Percentiles rank a stretch among this genome's conserved stretches.
phyloP scores from a whole-genome alignment of 2,888 invertebrate genomes.

The Acronicta psi region DNA sequence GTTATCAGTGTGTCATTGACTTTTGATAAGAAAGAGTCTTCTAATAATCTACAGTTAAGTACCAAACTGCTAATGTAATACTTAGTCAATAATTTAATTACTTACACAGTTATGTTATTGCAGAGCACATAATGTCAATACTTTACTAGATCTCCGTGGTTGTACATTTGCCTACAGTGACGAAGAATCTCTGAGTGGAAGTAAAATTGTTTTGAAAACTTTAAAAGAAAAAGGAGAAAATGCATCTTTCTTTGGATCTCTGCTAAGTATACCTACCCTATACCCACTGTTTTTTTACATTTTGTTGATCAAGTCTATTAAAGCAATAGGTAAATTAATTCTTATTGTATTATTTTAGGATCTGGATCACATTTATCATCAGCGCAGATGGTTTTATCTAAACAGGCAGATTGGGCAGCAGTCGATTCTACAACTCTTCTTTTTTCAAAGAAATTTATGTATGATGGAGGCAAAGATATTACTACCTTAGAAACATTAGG shows the following conservation, averaged over 20 bases:
- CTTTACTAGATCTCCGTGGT: conserved; percentile 88
- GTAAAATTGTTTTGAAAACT: conserved; percentile 86
- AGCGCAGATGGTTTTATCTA: conserved; percentile 90
- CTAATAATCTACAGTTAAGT: conserved; percentile 78
- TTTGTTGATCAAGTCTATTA: background rate
- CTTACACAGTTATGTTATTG: conserved; percentile 53
- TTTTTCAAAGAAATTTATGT: conserved; percentile 87
- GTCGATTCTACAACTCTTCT: conserved; percentile 90
- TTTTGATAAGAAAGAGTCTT: conserved; percentile 75
- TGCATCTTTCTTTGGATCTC: conserved; percentile 89
- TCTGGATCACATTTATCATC: conserved; percentile 90
- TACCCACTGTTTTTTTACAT: conserved; percentile 1
- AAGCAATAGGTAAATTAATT: too few species aligned
- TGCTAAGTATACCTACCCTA: conserved; percentile 79
- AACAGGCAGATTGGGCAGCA: conserved; percentile 90
- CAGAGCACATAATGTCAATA: conserved; percentile 88
- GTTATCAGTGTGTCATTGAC: conserved; percentile 84
- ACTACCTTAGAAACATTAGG: conserved; percentile 90
- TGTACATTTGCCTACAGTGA: conserved; percentile 88
- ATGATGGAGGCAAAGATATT: conserved; percentile 88
- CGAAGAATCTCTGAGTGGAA: conserved; percentile 88
- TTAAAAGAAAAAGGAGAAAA: conserved; percentile 89
- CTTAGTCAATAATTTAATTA: conserved; percentile 44
- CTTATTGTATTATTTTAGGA: conserved; percentile 67
- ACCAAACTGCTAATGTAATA: conserved; percentile 64